Base-by-base conservation (phyloP, 2,888 invertebrate species). In the Coelinius sp. region DNA sequence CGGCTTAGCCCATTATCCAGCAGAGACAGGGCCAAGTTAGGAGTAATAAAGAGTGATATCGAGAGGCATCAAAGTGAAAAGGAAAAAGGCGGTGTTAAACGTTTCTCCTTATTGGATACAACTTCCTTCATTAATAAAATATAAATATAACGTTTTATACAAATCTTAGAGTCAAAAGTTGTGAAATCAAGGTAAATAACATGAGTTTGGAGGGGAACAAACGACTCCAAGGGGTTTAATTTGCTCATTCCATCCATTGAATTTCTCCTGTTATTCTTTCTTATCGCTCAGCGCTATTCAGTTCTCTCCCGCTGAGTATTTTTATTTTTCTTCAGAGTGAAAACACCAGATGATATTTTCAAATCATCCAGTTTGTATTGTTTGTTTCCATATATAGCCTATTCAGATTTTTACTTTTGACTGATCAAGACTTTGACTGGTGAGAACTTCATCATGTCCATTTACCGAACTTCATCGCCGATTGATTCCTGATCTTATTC, bases 41-140 rank as follows among this genome's bases (percentile, higher is more conserved):
- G 65, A 71, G 71, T 74, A 71, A 77, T 78, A 77, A 76, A 76
- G 76, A 73, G 68, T 71, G 67, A 73, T 72, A 68, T 67, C 59
- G 71, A 35, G 66, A 44, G 52, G 27, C 64, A 72, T 71, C 73
- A 73, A 70, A 71, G 76, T 69, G 76, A 62, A 63, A 71, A 63
- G 70, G 52, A 53, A 59, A 67, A 71, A 72, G 70, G 59, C 53
- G 49, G 56, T 71, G 53, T 70, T 65, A 53, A 68, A 73, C 67
- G 59, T n/a, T 41, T 41, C 53, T 56, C 22, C 56, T 44, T 38
- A 5, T n/a, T 10, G n/a, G 41, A n/a, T 10, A n/a, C 5, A 12
- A n/a, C n/a, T 41, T 71, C 6, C 38, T 62, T 31, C 44, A 52
- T 46, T 71, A 38, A 49, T 27, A 12, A 27, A 31, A n/a, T 12